These are phyloP conservation scores for Drosophila bipectinata DNA, from an alignment of 1,140 invertebrate genomes.

Conservation along the genomic window DNA sequence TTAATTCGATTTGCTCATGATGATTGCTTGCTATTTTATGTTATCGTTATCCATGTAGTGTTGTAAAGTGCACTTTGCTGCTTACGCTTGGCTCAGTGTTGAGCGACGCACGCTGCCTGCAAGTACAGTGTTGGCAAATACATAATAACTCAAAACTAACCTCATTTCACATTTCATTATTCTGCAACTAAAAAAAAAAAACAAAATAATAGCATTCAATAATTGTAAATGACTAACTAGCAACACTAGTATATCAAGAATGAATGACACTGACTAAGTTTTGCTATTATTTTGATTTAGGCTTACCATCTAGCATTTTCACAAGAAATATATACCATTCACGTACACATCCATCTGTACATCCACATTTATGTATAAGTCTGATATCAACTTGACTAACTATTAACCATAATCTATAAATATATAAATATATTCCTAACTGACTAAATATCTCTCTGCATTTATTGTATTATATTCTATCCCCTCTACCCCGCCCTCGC, in stretches of 20 bases:
- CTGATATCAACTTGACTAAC: constrained; percentile 27
- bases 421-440: constrained; percentile 49
- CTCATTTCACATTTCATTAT: constrained; percentile 19
- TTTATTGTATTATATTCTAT: constrained; percentile 82
- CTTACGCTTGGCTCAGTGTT: constrained; percentile 19
- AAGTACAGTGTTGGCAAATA: constrained; percentile 12
- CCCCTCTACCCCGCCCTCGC: constrained; percentile 42
- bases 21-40: constrained; percentile 15
- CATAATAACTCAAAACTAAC: not conserved
- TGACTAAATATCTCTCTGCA: constrained; percentile 77
- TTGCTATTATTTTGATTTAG: constrained; percentile 4
- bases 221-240: not conserved
- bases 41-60: constrained; percentile 19
- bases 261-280: not conserved
- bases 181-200: not conserved
- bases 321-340: constrained; percentile 9
- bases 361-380: constrained; percentile 26
- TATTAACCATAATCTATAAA: constrained; percentile 19
- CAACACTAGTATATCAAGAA: too few relatives aligned
- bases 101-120: constrained; percentile 37
- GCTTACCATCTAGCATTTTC: constrained; percentile 6
- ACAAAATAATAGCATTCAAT: not conserved
- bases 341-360: constrained; percentile 32
- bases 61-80: constrained; percentile 29
- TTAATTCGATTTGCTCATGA: constrained; percentile 9